These are phyloP conservation scores for Parus major DNA, from an alignment of 2,113 vertebrate genomes.

Conservation along the genomic window DNA sequence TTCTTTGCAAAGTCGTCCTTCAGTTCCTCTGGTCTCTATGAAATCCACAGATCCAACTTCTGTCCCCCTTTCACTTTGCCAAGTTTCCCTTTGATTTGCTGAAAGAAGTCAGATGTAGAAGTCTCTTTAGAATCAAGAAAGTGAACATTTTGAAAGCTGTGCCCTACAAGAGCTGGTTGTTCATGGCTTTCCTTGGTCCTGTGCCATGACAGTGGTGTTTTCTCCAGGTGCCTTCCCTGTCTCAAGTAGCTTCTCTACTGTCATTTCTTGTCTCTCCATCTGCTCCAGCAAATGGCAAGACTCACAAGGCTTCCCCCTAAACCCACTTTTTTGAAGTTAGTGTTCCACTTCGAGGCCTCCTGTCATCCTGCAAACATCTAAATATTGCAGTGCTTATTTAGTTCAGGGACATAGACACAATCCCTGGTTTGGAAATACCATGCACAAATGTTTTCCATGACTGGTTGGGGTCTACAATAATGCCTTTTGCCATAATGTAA, in stretches of 20 bases:
- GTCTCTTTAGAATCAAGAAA: not conserved
- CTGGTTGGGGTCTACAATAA: not conserved
- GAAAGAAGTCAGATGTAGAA: not conserved
- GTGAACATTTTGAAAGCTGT: not conserved
- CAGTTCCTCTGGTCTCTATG: not conserved
- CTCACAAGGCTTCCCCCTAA: not conserved
- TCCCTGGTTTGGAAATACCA: not conserved
- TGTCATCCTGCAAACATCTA: not conserved
- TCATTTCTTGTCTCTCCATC: not conserved
- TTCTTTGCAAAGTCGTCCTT: not conserved
- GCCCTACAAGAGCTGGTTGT: not conserved
- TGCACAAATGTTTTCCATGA: not conserved
- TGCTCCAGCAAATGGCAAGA: not conserved
- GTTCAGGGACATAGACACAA: not conserved
- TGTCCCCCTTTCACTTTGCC: not conserved
- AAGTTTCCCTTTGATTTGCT: not conserved
- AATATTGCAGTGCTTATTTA: not conserved
- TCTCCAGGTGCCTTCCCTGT: not conserved
- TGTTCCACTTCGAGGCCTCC: not conserved
- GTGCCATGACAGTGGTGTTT: not conserved
- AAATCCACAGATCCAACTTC: not conserved
- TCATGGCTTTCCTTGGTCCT: not conserved
- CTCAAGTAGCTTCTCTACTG: not conserved
- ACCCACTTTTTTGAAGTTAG: not conserved
- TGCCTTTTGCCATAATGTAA: not conserved